Evolutionary conservation across 1,140 invertebrate species (phyloP), one percentile per base, ranked within the genome.

Genomic region (Elysia chlorotica): DNA sequence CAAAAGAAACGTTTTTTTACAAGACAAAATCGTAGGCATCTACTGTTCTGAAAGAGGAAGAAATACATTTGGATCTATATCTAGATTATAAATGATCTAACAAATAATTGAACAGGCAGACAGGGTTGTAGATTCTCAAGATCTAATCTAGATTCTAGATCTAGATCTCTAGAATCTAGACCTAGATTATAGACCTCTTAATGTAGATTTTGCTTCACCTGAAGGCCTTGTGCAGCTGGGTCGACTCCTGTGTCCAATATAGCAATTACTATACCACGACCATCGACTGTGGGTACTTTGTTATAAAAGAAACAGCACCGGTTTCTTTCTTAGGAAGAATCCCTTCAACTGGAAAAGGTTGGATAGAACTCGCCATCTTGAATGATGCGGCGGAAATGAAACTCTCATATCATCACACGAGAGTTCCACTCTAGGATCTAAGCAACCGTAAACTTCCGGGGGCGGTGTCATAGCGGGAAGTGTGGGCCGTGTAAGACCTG

Each of bases 181-280:
- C n/a, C 41, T 48, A 48, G 41, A 48, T 10, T 48, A 10, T 48
- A 48, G 41, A 48, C n/a, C 41, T 48, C 41, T 48, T 14, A n/a
- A 48, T 48, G 10, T 48, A 48, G 41, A 48, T 10, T 48, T n/a
- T 48, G n/a, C 10, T 14, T 48, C 41, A 98, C 96, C 92, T 97
- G 92, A 79, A 99, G 90, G 72, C 97, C 97, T 71, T 93, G 91
- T 21, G 96, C 95, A 57, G 94, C 95, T 41, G 97, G 97, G 90
- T 99, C 98, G 71, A 99, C 93, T 23, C 98, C 98, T 36, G 96
- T 97, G 89, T 99, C 98, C 74, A 99, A 93, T 84, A 99, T 95
- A 53, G 96, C 98, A 84, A 99, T 97, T 77, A 94, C 89, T 37
- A 94, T 92, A 83, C 93, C 94, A 84, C 94, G 91, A 10, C 97